Evolutionary conservation across 2,113 vertebrate genomes (phyloP).

Genomic region (Merops nubicus): DNA sequence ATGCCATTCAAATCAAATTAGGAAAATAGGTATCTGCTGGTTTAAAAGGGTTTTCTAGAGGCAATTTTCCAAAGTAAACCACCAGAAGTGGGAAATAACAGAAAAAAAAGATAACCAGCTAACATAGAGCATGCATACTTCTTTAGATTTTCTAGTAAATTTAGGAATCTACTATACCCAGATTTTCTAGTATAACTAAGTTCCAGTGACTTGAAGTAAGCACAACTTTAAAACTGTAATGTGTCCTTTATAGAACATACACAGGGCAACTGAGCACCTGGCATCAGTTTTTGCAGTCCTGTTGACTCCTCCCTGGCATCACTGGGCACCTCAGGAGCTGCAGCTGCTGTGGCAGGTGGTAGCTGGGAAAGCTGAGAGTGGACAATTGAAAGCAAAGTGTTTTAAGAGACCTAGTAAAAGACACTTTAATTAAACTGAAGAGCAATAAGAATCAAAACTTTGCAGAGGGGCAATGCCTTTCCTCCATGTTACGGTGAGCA

Average conservation of each 20-base stretch:
- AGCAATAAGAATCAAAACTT: neutral
- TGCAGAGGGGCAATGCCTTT: neutral
- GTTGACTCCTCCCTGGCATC: accelerated
- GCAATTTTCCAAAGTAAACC: neutral
- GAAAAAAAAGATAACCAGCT: neutral
- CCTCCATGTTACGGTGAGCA: neutral
- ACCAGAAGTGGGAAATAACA: neutral
- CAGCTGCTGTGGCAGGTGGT: accelerated
- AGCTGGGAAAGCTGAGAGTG: neutral
- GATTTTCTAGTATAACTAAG: neutral
- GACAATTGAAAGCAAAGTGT: neutral
- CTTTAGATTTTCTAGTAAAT: neutral
- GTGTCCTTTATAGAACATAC: neutral
- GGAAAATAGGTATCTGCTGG: neutral
- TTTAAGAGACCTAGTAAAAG: neutral
- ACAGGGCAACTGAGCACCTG: neutral
- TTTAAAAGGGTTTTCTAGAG: neutral
- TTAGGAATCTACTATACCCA: neutral
- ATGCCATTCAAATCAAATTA: neutral
- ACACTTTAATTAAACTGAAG: neutral
- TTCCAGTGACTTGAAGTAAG: neutral
- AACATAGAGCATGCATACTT: neutral
- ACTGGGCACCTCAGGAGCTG: accelerated
- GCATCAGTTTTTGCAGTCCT: neutral
- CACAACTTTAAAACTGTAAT: neutral